A percentile compares a stretch with the other conserved stretches of the same genome.
These are phyloP conservation scores for Bucco capensis DNA, from an alignment of 2,113 vertebrate genomes.

Conservation along the genomic window DNA sequence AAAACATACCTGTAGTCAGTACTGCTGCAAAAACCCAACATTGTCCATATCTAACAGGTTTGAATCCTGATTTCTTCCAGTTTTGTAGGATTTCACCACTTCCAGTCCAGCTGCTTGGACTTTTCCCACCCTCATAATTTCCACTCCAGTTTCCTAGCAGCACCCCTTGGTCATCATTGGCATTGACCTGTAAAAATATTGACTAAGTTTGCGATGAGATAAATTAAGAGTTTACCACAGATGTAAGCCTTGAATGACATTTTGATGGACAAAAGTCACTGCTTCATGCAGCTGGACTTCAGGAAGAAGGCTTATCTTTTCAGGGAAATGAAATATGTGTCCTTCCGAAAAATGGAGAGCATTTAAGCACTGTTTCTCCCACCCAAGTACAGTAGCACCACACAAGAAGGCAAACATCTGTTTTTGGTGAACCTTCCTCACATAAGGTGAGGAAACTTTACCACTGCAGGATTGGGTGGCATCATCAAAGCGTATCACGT, in stretches of 20 bases:
- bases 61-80: conserved; percentile 72
- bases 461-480: neutral
- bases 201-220: neutral
- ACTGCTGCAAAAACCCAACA: conserved; percentile 82
- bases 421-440: neutral
- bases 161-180: conserved; percentile 76
- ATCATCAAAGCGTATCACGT: neutral
- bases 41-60: conserved; percentile 74
- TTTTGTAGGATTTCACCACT: conserved; percentile 73
- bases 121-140: conserved; percentile 65
- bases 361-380: neutral
- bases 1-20: conserved; percentile 74
- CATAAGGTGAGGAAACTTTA: neutral
- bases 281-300: neutral
- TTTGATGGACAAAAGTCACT: neutral
- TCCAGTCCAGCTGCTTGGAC: conserved; percentile 75
- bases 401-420: neutral
- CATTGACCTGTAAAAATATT: conserved; percentile 68
- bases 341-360: neutral
- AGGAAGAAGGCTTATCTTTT: neutral
- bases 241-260: neutral
- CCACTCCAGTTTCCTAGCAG: conserved; percentile 78
- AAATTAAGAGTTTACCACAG: neutral
- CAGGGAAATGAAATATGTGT: neutral
- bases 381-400: neutral